phyloP scores from a whole-genome alignment of 1,140 invertebrate species.

The Agrypnia vestita region DNA sequence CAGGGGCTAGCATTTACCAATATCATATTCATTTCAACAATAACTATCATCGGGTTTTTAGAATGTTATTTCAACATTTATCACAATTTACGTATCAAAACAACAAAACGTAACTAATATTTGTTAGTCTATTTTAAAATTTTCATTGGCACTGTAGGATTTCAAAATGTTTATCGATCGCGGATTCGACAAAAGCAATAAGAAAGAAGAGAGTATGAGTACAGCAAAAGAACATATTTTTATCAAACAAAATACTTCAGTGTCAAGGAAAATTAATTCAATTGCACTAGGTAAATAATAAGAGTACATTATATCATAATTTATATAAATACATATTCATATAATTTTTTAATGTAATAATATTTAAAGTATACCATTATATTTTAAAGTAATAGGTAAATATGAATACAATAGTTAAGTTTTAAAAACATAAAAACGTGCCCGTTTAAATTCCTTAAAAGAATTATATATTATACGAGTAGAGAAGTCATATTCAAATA shows the following conservation, averaged over 20 bases:
- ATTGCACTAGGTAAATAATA: slow-evolving; percentile 2
- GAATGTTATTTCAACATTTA: neutral
- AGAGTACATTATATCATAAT: no score
- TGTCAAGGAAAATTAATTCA: slow-evolving; percentile 9
- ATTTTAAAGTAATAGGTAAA: no score
- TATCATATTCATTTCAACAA: slow-evolving; percentile 9
- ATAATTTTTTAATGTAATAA: no score
- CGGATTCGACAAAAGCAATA: neutral
- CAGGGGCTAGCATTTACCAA: slow-evolving; percentile 3
- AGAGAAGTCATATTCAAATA: no score
- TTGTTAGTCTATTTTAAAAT: neutral
- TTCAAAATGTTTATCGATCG: neutral
- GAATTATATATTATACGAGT: no score
- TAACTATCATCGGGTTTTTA: neutral
- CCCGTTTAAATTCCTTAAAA: no score
- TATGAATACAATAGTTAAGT: no score
- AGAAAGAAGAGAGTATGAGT: no score
- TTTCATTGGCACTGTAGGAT: slow-evolving; percentile 27
- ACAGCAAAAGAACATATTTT: neutral
- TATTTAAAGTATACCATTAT: no score
- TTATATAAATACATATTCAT: neutral
- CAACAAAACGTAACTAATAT: neutral
- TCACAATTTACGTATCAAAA: neutral
- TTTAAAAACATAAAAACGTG: no score
- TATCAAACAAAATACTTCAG: slow-evolving; percentile 8